Percentiles rank a stretch among this genome's conserved stretches.
Evolutionary conservation across 2,113 vertebrate genomes (phyloP).

Genomic region (Erpornis zantholeuca): DNA sequence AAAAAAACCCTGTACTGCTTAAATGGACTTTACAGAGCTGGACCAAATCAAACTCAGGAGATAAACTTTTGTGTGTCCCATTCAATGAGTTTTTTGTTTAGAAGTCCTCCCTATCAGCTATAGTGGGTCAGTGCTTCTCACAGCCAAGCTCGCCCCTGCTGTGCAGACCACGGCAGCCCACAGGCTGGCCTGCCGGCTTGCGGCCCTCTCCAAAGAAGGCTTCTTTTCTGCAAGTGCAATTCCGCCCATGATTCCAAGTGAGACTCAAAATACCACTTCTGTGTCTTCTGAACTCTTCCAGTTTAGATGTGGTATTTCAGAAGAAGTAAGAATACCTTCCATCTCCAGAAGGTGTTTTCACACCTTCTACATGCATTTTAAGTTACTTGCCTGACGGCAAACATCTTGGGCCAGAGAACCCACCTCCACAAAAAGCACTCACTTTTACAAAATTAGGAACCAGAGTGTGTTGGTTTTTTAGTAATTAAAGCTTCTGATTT

Average conservation of each 20-base stretch:
- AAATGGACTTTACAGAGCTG: neutral
- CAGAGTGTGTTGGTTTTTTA: neutral
- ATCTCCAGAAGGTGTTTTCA: neutral
- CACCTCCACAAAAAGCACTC: neutral
- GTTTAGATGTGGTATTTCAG: neutral
- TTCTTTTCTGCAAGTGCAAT: neutral
- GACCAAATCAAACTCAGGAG: neutral
- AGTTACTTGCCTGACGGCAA: neutral
- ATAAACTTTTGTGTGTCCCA: neutral
- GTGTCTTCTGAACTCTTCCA: neutral
- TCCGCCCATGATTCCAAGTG: neutral
- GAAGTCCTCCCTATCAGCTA: neutral
- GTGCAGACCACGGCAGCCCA: rapidly evolving
- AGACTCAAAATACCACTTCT: neutral
- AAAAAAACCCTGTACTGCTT: neutral
- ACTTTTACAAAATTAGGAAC: neutral
- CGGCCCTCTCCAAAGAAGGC: neutral
- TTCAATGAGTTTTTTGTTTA: neutral
- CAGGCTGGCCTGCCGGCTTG: neutral
- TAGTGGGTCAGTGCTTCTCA: rapidly evolving
- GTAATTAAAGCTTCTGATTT: neutral
- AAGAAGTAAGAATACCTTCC: neutral
- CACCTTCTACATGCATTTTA: neutral
- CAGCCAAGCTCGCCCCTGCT: neutral
- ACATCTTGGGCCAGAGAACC: neutral